phyloP scores from a whole-genome alignment of 2,888 invertebrate species.

The Aphodius sticticus region DNA sequence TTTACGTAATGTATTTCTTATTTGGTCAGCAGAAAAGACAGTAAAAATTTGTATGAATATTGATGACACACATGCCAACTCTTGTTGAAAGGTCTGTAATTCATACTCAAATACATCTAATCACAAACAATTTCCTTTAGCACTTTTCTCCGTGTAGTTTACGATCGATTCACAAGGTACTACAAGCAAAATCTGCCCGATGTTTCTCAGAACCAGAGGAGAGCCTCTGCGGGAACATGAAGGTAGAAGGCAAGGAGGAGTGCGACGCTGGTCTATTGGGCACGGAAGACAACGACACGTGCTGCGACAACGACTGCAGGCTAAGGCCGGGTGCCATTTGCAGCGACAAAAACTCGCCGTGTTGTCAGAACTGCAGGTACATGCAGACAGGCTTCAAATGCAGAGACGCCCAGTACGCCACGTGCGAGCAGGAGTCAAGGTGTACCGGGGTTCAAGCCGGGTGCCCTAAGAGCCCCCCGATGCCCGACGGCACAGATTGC shows the following conservation, averaged over 20 bases:
- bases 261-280: slow-evolving; percentile 95
- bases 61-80: no score
- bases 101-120: background rate
- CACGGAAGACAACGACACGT: slow-evolving; percentile 91
- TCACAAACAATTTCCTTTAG: slow-evolving; percentile 62
- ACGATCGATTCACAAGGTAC: slow-evolving; percentile 90
- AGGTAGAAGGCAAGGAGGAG: slow-evolving; percentile 95
- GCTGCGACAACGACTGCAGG: slow-evolving; percentile 93
- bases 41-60: background rate
- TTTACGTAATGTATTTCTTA: no score
- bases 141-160: slow-evolving; percentile 95
- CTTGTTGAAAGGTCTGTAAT: no score
- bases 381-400: slow-evolving; percentile 86
- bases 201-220: slow-evolving; percentile 95
- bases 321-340: slow-evolving; percentile 89
- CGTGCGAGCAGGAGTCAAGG: slow-evolving; percentile 91
- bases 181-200: slow-evolving; percentile 89
- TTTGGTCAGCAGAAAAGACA: no score
- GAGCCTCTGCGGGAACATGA: slow-evolving; percentile 94
- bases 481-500: slow-evolving; percentile 87
- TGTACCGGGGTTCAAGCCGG: slow-evolving; percentile 84
- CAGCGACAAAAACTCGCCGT: slow-evolving; percentile 96
- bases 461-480: slow-evolving; percentile 87
- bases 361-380: slow-evolving; percentile 91
- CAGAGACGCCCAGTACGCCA: slow-evolving; percentile 88